Base-by-base conservation (phyloP, 2,888 invertebrate genomes). In the Lepidonotus clava region DNA sequence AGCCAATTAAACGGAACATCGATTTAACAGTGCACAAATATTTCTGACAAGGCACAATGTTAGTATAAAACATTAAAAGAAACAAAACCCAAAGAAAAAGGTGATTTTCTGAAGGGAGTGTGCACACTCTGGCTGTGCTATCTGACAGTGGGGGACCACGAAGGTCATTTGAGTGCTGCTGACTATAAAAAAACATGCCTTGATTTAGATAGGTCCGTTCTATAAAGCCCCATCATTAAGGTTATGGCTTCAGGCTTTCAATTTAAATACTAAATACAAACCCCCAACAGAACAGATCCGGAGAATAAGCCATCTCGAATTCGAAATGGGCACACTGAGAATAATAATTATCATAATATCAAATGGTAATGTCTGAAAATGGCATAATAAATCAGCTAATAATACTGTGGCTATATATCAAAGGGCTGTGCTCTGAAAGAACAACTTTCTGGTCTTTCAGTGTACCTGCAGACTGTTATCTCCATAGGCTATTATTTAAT, bases 361-460 rank as follows among this genome's bases (percentile, higher is more conserved):
- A 71, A 34, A 38, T 38, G 1, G 71, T 71, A 36, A 38, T 21
- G 24, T 36, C 38, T 21, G 71, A 71, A 34, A 71, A 61, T 71
- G 71, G 71, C 18, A 38, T 34, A 71, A 4, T 71, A 5, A 38
- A 71, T 38, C 71, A 71, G 38, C 71, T 71, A 61, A 61, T 28
- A 61, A 61, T 28, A 32, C n/a, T 61, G 38, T 71, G 34, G 71
- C 71, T 71, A 71, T 28, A 66, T 28, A 32, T 36, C 34, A 34
- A 71, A 71, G 38, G 71, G n/a, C 38, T 71, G 71, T 71, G 71
- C 71, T 71, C 71, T 71, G 71, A 71, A 71, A 71, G 71, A 71
- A 21, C 71, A 11, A 32, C 11, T 61, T 32, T 24, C 21, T 28
- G 61, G 61, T 24, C 61, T 61, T 61, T 61, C 61, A 61, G 61